Evolutionary conservation across 2,888 invertebrate genomes (phyloP).

Genomic region (Odontomyia ornata): DNA sequence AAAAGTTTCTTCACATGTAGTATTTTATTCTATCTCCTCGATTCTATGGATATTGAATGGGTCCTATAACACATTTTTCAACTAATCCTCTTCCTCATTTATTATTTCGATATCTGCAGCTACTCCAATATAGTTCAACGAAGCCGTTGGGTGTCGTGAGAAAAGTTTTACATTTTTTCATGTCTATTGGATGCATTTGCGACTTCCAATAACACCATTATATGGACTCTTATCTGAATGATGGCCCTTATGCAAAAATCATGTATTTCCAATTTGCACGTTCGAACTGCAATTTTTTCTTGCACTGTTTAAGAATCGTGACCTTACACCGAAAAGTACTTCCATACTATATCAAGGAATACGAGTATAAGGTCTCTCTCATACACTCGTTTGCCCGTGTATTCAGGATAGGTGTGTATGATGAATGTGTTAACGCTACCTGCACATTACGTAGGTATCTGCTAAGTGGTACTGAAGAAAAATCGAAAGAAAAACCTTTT

Average conservation of each 20-base stretch:
- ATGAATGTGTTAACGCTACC: constrained; percentile 32
- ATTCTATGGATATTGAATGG: too few relatives aligned
- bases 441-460: constrained; percentile 28
- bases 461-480: constrained; percentile 22
- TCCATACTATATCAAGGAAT: background rate
- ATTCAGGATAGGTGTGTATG: constrained; percentile 17
- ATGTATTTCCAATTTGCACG: constrained; percentile 42
- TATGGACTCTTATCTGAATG: constrained; percentile 31
- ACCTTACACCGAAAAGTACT: constrained; percentile 43
- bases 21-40: too few relatives aligned
- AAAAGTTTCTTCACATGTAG: too few relatives aligned
- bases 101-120: too few relatives aligned
- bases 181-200: background rate
- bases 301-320: constrained; percentile 33
- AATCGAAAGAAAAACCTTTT: constrained; percentile 30
- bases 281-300: constrained; percentile 40
- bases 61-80: too few relatives aligned
- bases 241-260: constrained; percentile 34
- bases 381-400: background rate
- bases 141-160: too few relatives aligned
- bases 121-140: too few relatives aligned
- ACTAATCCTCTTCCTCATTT: too few relatives aligned
- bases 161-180: too few relatives aligned
- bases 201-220: constrained; percentile 11
- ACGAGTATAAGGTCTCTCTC: too few relatives aligned